Evolutionary conservation across 2,797 vertebrate species (phyloP).

Genomic region (Knipowitschia caucasica): DNA sequence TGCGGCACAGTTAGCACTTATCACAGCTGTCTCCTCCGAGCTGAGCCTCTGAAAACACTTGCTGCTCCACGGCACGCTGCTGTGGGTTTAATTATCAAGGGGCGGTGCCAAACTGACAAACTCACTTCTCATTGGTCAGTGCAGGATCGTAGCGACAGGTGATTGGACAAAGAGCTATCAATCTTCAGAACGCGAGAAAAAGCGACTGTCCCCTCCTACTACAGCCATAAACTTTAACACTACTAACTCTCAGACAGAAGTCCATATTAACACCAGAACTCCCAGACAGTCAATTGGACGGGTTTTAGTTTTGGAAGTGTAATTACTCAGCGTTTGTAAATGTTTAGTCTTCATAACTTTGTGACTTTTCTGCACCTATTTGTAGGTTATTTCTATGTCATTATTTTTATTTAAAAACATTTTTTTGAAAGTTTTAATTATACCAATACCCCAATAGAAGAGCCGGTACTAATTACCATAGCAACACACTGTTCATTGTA

Average conservation of each 20-base stretch:
- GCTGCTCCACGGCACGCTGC: slow-evolving; percentile 61
- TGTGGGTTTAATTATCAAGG: slow-evolving; percentile 65
- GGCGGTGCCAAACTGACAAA: slow-evolving; percentile 11
- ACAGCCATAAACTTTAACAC: background rate
- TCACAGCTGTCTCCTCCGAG: slow-evolving; percentile 10
- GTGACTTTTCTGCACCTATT: too few species aligned
- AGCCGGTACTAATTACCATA: too few species aligned
- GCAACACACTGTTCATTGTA: too few species aligned
- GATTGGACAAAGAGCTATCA: slow-evolving; percentile 58
- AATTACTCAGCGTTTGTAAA: too few species aligned
- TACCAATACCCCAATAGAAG: too few species aligned
- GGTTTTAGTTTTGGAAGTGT: too few species aligned
- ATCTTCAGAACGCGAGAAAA: slow-evolving; percentile 41
- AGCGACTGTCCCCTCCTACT: slow-evolving; percentile 32
- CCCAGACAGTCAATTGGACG: too few species aligned
- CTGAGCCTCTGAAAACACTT: slow-evolving; percentile 50
- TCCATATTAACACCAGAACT: too few species aligned
- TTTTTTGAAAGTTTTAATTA: too few species aligned
- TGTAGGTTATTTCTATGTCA: too few species aligned
- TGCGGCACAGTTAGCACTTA: slow-evolving; percentile 27
- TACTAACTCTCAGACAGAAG: background rate
- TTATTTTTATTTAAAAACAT: too few species aligned
- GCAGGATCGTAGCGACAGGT: background rate
- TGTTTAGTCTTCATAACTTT: too few species aligned
- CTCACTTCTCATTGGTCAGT: slow-evolving; percentile 57